Evolutionary conservation across 1,140 invertebrate genomes (phyloP), one percentile per base, ranked within the genome.

Genomic region (Phocides pigmalion): DNA sequence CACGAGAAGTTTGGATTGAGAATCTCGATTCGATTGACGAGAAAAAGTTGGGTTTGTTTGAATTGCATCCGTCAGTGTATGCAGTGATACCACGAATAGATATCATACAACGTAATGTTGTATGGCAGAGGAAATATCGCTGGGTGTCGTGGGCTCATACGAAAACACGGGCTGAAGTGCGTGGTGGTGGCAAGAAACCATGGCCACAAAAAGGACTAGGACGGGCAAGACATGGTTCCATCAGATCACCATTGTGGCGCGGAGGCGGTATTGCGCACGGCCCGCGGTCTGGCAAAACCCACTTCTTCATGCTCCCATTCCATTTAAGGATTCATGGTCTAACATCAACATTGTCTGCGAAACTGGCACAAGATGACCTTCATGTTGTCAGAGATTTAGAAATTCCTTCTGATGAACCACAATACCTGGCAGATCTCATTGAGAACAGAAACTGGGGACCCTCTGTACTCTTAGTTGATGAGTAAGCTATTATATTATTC

Each of bases 191-290:
- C 2, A 92, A 94, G 25, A 99, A 99, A 80, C 98, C 98, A 0
- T 98, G 98, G 97, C 97, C 96, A 4, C 99, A 99, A 82, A 99
- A 99, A 93, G 98, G 98, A 1, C 66, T 86, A 14, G 98, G 99
- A 0, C 93, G 94, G 74, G 96, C 98, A 17, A 92, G 99, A 39
- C 98, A 98, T 87, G 98, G 98, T 20, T 98, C 96, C 41, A 97
- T 97, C 65, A 93, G 97, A 67, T 97, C 98, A 2, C 98, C 98
- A 0, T 76, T 99, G 3, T 99, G 94, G 81, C 92, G 91, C 70
- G 93, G 94, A 25, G 98, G 98, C 84, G 98, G 97, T 64, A 82
- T 95, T 63, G 93, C 94, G 16, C 97, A 98, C 86, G 98, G 98
- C 0, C 98, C 98, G 3, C 93, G 98, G 35, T 96, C 97, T 0